These are phyloP conservation scores for Antennarius maculatus DNA, from an alignment of 2,797 vertebrate species.

Conservation along the genomic window DNA sequence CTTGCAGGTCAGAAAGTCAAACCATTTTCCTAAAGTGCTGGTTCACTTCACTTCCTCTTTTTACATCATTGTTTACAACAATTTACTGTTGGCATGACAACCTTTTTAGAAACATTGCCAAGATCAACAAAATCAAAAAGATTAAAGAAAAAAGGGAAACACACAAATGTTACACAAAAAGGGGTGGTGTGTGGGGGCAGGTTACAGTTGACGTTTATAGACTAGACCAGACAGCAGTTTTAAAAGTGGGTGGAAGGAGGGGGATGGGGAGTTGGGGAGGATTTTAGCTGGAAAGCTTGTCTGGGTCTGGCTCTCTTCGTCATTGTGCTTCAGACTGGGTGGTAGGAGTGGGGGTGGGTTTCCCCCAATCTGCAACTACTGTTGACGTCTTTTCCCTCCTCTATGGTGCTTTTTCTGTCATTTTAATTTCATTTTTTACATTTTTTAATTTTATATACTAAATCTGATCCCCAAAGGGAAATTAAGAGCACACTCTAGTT, in stretches of 20 bases:
- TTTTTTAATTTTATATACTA: no score
- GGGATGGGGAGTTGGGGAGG: slow-evolving; percentile 18
- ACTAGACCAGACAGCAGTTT: slow-evolving; percentile 42
- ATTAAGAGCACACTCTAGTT: no score
- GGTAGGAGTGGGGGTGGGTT: slow-evolving; percentile 1
- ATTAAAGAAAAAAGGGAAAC: slow-evolving; percentile 18
- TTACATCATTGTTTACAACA: slow-evolving; percentile 56
- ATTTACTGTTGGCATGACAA: slow-evolving; percentile 55
- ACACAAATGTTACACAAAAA: neutral
- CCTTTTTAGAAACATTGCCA: slow-evolving; percentile 22
- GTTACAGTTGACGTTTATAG: slow-evolving; percentile 41
- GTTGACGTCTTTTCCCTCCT: slow-evolving; percentile 17
- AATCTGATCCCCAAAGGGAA: no score
- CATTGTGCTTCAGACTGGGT: slow-evolving; percentile 56
- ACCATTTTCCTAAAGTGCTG: slow-evolving; percentile 20
- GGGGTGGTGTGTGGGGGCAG: neutral
- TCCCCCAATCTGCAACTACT: slow-evolving; percentile 44
- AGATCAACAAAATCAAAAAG: neutral
- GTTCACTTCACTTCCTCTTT: slow-evolving; percentile 65
- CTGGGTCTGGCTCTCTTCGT: slow-evolving; percentile 72
- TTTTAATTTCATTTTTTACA: slow-evolving; percentile 15
- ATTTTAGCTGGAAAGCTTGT: slow-evolving; percentile 54
- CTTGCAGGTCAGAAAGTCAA: slow-evolving; percentile 14
- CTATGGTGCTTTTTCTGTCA: slow-evolving; percentile 35
- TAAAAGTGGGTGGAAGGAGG: slow-evolving; percentile 27